Percentiles rank a stretch among this genome's conserved stretches.
Evolutionary conservation across 23 tunicate genomes (phyloP).

Genomic region (Corella eumyota): DNA sequence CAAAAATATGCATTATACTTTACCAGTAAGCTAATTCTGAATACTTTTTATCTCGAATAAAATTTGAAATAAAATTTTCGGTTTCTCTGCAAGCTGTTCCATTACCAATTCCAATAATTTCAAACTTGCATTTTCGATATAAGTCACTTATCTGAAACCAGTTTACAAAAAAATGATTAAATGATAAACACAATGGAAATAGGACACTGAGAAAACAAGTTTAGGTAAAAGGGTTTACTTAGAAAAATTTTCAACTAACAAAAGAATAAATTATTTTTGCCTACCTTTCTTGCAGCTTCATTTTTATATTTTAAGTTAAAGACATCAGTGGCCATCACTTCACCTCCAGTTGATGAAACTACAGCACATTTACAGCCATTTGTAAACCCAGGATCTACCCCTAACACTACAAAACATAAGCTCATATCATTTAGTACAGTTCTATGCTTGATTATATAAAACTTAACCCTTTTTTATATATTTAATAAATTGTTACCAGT

Average conservation of each 20-base stretch:
- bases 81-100: conserved; percentile 87
- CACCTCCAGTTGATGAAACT: conserved; percentile 43
- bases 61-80: conserved; percentile 42
- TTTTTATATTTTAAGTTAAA: conserved; percentile 8
- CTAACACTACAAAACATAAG: conserved; percentile 40
- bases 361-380: conserved; percentile 97
- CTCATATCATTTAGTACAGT: too few relatives aligned
- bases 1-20: too few relatives aligned
- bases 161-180: background rate
- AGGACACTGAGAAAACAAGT: too few relatives aligned
- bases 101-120: conserved; percentile 76
- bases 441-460: background rate
- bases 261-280: background rate
- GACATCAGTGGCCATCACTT: conserved; percentile 54
- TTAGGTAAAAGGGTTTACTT: background rate
- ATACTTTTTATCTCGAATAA: conserved; percentile 14
- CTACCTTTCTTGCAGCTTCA: background rate
- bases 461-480: background rate
- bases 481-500: too few relatives aligned
- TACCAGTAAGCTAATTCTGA: conserved; percentile 49
- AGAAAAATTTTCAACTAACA: background rate
- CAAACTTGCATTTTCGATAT: conserved; percentile 39
- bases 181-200: background rate
- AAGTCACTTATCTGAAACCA: conserved; percentile 16
- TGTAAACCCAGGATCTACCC: conserved; percentile 82